Evolutionary conservation across 2,888 invertebrate species (phyloP).

Genomic region (Phoronis australis): DNA sequence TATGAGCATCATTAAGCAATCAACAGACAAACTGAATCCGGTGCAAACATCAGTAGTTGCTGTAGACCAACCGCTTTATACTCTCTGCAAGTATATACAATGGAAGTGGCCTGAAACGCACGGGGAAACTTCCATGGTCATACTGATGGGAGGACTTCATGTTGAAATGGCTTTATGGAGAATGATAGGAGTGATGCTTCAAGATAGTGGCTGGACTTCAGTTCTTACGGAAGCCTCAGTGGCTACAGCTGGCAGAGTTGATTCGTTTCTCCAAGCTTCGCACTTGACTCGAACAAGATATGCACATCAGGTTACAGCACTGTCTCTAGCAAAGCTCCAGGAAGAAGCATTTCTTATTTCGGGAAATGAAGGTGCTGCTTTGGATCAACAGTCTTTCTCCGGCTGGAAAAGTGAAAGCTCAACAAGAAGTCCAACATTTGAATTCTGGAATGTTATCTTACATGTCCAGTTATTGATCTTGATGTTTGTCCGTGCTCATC

Average conservation of each 20-base stretch:
- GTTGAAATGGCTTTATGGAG: conserved; percentile 5
- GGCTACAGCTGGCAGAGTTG: conserved; percentile 4
- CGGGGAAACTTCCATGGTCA: conserved; percentile 2
- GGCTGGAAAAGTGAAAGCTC: conserved; percentile 3
- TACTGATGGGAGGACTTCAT: conserved; percentile 8
- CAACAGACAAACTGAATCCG: conserved; percentile 2
- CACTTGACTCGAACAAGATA: conserved; percentile 8
- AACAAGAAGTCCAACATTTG: conserved; percentile 4
- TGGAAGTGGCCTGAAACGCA: conserved; percentile 7
- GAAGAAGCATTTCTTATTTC: background rate
- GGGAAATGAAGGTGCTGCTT: background rate
- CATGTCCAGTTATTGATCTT: conserved; percentile 7
- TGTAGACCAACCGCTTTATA: conserved; percentile 7
- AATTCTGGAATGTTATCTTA: conserved; percentile 8
- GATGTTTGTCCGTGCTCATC: conserved; percentile 5
- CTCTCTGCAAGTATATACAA: conserved; percentile 6
- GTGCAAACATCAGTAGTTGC: conserved; percentile 2
- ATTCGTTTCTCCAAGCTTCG: conserved; percentile 4
- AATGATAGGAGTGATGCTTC: conserved; percentile 2
- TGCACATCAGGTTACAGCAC: conserved; percentile 9
- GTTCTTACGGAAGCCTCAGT: conserved; percentile 3
- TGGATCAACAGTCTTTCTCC: background rate
- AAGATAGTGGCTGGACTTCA: conserved; percentile 6
- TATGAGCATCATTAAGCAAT: conserved; percentile 1
- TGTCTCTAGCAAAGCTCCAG: conserved; percentile 3